Evolutionary conservation across 2,888 invertebrate genomes (phyloP).

Genomic region (Poecilus cupreus): DNA sequence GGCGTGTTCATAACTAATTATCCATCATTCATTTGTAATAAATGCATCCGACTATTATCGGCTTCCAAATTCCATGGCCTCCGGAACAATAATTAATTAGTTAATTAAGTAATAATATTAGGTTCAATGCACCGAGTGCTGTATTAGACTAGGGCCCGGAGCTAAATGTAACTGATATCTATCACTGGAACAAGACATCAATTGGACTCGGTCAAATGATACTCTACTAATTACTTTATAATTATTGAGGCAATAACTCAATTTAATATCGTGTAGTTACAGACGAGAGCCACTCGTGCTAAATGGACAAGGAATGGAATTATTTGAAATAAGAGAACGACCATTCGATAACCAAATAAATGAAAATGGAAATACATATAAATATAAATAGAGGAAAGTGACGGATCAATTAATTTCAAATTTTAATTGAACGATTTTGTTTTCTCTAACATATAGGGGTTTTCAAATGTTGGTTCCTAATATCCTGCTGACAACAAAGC

Average conservation of each 20-base stretch:
- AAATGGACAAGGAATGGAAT: neutral
- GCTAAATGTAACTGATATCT: constrained; percentile 27
- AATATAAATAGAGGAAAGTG: too few species aligned
- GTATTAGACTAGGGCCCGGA: neutral
- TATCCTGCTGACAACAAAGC: too few species aligned
- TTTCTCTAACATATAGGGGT: too few species aligned
- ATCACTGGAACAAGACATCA: constrained; percentile 22
- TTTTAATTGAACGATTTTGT: too few species aligned
- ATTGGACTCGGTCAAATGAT: constrained; percentile 19
- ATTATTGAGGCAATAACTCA: constrained; percentile 18
- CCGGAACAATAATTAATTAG: constrained; percentile 7
- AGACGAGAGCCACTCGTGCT: neutral
- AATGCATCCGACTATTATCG: neutral
- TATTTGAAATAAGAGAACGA: too few species aligned
- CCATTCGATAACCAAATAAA: too few species aligned
- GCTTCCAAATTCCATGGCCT: neutral
- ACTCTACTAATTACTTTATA: constrained; percentile 31
- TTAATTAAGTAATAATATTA: constrained; percentile 29
- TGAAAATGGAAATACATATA: too few species aligned
- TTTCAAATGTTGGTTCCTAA: too few species aligned
- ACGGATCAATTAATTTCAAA: too few species aligned
- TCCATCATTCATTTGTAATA: neutral
- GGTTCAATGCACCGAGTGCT: neutral
- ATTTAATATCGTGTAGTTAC: neutral
- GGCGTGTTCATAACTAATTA: too few species aligned